Evolutionary conservation across 1,140 invertebrate genomes (phyloP).

Genomic region (Heliconius nattereri): DNA sequence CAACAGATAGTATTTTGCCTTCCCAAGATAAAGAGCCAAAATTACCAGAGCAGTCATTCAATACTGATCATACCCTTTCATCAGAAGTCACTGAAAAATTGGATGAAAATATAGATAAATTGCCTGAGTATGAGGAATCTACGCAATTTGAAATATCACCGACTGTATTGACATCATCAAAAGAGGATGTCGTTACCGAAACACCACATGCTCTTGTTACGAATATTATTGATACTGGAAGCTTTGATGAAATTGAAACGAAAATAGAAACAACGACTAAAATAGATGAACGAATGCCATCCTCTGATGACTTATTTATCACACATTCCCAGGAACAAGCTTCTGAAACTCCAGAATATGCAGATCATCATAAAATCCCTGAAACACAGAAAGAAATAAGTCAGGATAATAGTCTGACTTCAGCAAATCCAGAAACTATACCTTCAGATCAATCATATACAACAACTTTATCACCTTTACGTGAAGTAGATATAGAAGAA

Average conservation of each 20-base stretch:
- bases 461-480: neutral
- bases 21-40: neutral
- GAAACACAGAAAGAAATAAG: neutral
- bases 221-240: neutral
- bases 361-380: neutral
- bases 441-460: neutral
- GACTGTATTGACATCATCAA: neutral
- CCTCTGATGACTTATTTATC: neutral
- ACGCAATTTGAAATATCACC: neutral
- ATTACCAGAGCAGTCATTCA: neutral
- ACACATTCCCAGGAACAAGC: constrained; percentile 20
- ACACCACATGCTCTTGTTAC: neutral
- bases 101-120: neutral
- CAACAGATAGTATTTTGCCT: neutral
- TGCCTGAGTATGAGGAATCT: neutral
- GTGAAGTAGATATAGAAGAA: neutral
- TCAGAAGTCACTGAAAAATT: neutral
- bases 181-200: neutral
- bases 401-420: neutral
- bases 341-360: neutral
- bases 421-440: neutral
- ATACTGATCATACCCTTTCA: neutral
- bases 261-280: constrained; percentile 9
- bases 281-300: neutral
- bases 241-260: neutral